These are phyloP conservation scores for Pseudopodoces humilis DNA, from an alignment of 2,113 vertebrate genomes.

Conservation along the genomic window DNA sequence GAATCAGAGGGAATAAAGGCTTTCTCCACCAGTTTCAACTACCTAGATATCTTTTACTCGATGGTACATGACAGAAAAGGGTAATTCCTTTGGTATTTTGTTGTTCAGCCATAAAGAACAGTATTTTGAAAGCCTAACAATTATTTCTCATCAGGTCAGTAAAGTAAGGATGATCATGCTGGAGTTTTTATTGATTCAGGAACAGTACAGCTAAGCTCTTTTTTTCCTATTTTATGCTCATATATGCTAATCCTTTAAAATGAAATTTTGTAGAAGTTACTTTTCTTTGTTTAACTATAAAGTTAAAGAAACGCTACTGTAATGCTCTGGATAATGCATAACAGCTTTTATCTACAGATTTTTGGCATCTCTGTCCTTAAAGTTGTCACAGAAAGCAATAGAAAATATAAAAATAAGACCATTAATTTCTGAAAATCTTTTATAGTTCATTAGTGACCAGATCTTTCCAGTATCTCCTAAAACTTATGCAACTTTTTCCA, in stretches of 20 bases:
- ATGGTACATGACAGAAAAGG: background rate
- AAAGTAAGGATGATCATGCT: background rate
- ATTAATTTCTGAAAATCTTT: constrained; percentile 20
- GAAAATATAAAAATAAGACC: background rate
- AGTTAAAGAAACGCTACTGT: background rate
- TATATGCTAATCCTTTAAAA: background rate
- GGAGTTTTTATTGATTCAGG: background rate
- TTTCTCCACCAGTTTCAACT: background rate
- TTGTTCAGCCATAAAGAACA: background rate
- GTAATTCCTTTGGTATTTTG: background rate
- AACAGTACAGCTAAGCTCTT: background rate
- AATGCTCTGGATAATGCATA: constrained; percentile 6
- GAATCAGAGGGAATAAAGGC: background rate
- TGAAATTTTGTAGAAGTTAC: background rate
- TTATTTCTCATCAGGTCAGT: background rate
- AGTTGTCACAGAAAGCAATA: background rate
- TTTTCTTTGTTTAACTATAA: constrained; percentile 7
- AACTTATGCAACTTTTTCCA: background rate
- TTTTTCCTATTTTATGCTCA: background rate
- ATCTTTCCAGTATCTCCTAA: constrained; percentile 20
- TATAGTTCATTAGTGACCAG: constrained; percentile 15
- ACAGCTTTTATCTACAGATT: constrained; percentile 14
- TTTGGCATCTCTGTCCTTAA: background rate
- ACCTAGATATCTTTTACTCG: background rate
- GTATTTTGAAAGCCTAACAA: background rate